Percentiles rank a stretch among this genome's conserved stretches.
Evolutionary conservation across 2,113 vertebrate species (phyloP).

Genomic region (Craseonycteris thonglongyai): DNA sequence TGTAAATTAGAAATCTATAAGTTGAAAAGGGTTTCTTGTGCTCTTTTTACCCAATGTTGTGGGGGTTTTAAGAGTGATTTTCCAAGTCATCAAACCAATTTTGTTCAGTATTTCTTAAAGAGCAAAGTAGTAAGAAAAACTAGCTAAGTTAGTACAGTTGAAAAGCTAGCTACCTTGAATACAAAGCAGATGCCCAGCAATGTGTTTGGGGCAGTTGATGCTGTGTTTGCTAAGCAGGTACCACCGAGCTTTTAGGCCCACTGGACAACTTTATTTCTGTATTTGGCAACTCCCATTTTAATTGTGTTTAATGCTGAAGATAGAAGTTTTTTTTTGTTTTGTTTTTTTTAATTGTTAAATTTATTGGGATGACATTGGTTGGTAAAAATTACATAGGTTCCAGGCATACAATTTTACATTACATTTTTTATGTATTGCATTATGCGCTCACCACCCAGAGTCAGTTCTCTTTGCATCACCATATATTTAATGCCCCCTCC

Average conservation of each 20-base stretch:
- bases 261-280: conserved; percentile 10
- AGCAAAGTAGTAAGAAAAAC: conserved; percentile 23
- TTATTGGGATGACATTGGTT: too few relatives aligned
- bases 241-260: not conserved
- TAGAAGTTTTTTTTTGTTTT: not conserved
- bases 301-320: not conserved
- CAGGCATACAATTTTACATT: too few relatives aligned
- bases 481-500: too few relatives aligned
- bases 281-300: not conserved
- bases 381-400: too few relatives aligned
- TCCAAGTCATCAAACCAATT: conserved; percentile 40
- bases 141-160: not conserved
- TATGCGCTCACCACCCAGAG: too few relatives aligned
- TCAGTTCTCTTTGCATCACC: too few relatives aligned
- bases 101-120: conserved; percentile 19
- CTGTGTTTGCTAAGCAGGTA: not conserved
- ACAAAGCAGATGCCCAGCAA: not conserved
- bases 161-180: not conserved
- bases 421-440: too few relatives aligned
- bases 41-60: conserved; percentile 16
- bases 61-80: conserved; percentile 38
- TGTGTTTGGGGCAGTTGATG: conserved; percentile 24
- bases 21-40: not conserved
- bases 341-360: too few relatives aligned
- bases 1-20: not conserved